Conservation (phyloP, 2,888 invertebrate species). For the Drosophila conformis region DNA sequence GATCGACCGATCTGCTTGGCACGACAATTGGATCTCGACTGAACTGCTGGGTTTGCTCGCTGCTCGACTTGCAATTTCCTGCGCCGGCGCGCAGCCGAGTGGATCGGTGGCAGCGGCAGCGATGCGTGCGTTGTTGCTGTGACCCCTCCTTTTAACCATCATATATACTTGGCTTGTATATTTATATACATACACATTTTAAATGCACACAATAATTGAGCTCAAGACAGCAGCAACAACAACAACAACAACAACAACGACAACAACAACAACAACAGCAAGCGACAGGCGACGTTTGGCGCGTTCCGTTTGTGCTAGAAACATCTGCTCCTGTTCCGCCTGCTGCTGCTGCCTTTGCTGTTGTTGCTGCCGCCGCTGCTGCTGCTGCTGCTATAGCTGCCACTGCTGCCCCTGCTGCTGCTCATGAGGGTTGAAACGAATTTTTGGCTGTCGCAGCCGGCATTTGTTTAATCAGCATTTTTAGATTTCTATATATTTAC, state of each 20-base stretch:
- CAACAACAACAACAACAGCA: conserved; percentile 12
- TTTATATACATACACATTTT: conserved; percentile 17
- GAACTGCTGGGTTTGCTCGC: conserved; percentile 50
- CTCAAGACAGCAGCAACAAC: conserved; percentile 58
- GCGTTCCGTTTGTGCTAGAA: conserved; percentile 81
- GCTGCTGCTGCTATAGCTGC: conserved; percentile 6
- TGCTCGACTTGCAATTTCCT: conserved; percentile 74
- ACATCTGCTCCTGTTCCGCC: conserved; percentile 81
- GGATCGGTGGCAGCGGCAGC: conserved; percentile 49
- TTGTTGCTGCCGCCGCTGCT: conserved; percentile 11
- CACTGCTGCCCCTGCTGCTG: conserved; percentile 5
- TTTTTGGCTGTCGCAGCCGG: conserved; percentile 66
- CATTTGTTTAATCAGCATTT: conserved; percentile 71
- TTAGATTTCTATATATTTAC: conserved; percentile 71
- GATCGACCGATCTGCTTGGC: conserved; percentile 49
- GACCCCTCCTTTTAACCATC: conserved; percentile 43
- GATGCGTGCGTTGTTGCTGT: conserved; percentile 46
- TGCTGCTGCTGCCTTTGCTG: conserved; percentile 12
- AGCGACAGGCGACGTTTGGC: conserved; percentile 73
- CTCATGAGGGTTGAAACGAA: conserved; percentile 73
- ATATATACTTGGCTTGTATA: conserved; percentile 45
- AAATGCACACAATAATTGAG: conserved; percentile 56
- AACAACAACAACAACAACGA: background rate
- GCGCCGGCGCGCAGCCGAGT: conserved; percentile 75
- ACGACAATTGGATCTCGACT: conserved; percentile 71